Conservation (phyloP, 2,113 vertebrate species). For the Hippocampus zosterae region DNA sequence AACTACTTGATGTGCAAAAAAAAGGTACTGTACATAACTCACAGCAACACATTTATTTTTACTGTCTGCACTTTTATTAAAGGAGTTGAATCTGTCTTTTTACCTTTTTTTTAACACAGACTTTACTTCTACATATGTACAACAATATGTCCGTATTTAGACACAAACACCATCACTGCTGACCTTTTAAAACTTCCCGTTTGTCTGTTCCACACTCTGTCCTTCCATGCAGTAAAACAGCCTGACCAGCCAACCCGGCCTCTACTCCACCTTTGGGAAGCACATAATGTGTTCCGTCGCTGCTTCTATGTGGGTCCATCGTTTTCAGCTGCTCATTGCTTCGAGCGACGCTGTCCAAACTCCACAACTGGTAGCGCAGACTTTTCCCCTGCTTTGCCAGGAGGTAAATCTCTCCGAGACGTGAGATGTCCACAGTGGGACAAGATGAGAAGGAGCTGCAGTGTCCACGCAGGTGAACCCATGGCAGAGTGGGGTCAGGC, state of each 20-base stretch:
- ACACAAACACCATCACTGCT: background rate
- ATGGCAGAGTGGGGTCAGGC: conserved; percentile 58
- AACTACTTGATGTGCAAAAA: too few species aligned
- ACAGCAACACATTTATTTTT: too few species aligned
- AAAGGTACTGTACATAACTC: too few species aligned
- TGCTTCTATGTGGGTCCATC: conserved; percentile 74
- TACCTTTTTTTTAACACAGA: too few species aligned
- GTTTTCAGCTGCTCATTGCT: conserved; percentile 82
- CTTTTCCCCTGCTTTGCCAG: conserved; percentile 88
- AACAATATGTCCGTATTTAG: too few species aligned
- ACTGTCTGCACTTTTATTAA: too few species aligned
- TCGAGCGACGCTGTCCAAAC: conserved; percentile 61
- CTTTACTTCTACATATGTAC: too few species aligned
- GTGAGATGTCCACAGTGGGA: conserved; percentile 3
- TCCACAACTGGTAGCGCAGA: conserved; percentile 83
- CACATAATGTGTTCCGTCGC: conserved; percentile 74
- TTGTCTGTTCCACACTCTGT: conserved; percentile 1
- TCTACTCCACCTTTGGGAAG: conserved; percentile 76
- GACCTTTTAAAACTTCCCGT: background rate
- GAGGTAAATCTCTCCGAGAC: conserved; percentile 59
- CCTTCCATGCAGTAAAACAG: conserved; percentile 70
- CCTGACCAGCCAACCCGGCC: conserved; percentile 79
- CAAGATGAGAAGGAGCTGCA: conserved; percentile 5
- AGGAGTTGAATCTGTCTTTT: too few species aligned
- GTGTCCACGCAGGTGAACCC: conserved; percentile 51